Percentiles rank a stretch among this genome's conserved stretches.
These are phyloP conservation scores for Rhodinocichla rosea DNA, from an alignment of 2,113 vertebrate species.

Conservation along the genomic window DNA sequence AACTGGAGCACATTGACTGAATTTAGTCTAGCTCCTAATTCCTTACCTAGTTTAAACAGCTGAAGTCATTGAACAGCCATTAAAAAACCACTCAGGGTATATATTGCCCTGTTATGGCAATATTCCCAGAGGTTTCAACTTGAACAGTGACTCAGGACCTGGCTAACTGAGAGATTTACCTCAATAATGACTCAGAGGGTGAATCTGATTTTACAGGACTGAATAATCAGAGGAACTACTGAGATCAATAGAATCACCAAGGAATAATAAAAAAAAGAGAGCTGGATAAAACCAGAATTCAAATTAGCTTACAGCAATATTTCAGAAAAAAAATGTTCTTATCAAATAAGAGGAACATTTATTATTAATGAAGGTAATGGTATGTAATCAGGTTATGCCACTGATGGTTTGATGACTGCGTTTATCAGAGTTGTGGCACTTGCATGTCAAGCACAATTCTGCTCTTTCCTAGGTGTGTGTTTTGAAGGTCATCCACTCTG, in stretches of 20 bases:
- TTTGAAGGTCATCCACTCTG: background rate
- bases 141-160: conserved; percentile 19
- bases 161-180: conserved; percentile 9
- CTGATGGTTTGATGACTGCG: background rate
- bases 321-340: background rate
- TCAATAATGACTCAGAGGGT: conserved; percentile 2
- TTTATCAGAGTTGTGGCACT: background rate
- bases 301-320: background rate
- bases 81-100: conserved; percentile 12
- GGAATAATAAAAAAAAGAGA: background rate
- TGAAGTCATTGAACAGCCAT: background rate
- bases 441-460: background rate
- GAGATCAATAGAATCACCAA: conserved; percentile 1
- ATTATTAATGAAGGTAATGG: background rate
- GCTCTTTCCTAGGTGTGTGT: background rate
- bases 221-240: background rate
- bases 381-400: background rate
- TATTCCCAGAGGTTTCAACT: conserved; percentile 23
- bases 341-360: background rate
- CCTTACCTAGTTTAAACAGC: background rate
- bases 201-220: background rate
- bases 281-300: background rate
- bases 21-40: background rate
- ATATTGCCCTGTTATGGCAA: background rate
- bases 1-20: background rate